Evolutionary conservation across 2,797 vertebrate genomes (phyloP), one percentile per base, ranked within the genome.

Genomic region (Kryptopterus vitreolus): DNA sequence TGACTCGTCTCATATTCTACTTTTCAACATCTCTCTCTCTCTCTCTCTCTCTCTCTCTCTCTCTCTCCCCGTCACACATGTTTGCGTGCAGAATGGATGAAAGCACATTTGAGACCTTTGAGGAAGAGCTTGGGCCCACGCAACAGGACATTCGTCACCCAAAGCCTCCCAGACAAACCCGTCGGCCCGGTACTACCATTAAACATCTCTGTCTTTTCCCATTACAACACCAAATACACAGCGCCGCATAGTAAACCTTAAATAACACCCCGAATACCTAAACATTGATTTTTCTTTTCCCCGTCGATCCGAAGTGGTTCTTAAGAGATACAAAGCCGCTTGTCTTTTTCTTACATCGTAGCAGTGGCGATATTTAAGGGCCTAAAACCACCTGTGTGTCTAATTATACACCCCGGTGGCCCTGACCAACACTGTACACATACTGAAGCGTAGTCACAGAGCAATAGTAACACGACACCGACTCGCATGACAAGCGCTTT

Each of bases 31-130:
- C 16, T 35, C 12, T 26, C 26, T 13, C n/a, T n/a, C n/a, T n/a
- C n/a, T n/a, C n/a, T n/a, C n/a, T n/a, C n/a, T n/a, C n/a, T n/a
- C n/a, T n/a, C n/a, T n/a, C n/a, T n/a, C n/a, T n/a, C n/a, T n/a
- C n/a, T n/a, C n/a, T n/a, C n/a, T n/a, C n/a, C n/a, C n/a, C n/a
- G n/a, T n/a, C n/a, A 7, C 7, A 10, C 35, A 11, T n/a, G 29
- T 1, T 72, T 68, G 83, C 76, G 61, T 76, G 59, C 52, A 76
- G 9, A 12, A 87, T 87, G 87, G 87, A 87, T 1, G 87, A 87
- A 52, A 87, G 85, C 81, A 91, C 91, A 69, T 94, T 91, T 86
- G 92, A 94, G 88, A 94, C 91, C 82, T 92, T 93, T 89, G 92
- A 93, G 73, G 92, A 92, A 82, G 92, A 94, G 86, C 90, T 94